Evolutionary conservation across 2,113 vertebrate genomes (phyloP).

Genomic region (Mirza zaza): DNA sequence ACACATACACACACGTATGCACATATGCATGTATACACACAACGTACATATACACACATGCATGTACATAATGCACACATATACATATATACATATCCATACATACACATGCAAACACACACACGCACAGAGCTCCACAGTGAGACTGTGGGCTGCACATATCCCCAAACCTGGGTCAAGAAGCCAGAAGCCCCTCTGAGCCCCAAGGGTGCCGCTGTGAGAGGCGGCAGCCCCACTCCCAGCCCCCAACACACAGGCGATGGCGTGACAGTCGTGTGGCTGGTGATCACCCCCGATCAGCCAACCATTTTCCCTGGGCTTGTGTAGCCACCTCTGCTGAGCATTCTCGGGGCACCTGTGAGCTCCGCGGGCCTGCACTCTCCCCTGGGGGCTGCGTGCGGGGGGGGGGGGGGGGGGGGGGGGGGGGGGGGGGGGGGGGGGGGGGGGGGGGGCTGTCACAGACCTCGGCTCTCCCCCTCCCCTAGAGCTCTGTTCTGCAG

Average conservation of each 20-base stretch:
- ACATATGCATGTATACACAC: accelerated
- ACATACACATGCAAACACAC: neutral
- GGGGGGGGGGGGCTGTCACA: neutral
- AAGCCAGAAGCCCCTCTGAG: neutral
- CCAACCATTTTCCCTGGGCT: neutral
- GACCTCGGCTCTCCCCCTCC: neutral
- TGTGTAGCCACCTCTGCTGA: neutral
- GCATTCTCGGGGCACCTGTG: accelerated
- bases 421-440: too few species aligned
- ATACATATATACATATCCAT: neutral
- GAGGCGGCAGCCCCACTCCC: neutral
- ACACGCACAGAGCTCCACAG: neutral
- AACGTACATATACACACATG: neutral
- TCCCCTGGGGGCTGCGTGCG: neutral
- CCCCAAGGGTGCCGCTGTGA: neutral
- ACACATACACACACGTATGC: neutral
- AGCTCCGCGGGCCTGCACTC: accelerated
- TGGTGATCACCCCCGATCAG: accelerated
- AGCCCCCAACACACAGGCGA: neutral
- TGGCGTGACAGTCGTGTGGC: neutral
- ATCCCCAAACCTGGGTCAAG: neutral
- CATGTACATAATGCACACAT: too few species aligned
- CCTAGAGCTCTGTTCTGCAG: neutral
- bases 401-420: too few species aligned
- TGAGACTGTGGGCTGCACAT: neutral